Percentiles rank a stretch among this genome's conserved stretches.
Evolutionary conservation across 2,888 invertebrate genomes (phyloP).

Genomic region (Onthophagus sagittarius): DNA sequence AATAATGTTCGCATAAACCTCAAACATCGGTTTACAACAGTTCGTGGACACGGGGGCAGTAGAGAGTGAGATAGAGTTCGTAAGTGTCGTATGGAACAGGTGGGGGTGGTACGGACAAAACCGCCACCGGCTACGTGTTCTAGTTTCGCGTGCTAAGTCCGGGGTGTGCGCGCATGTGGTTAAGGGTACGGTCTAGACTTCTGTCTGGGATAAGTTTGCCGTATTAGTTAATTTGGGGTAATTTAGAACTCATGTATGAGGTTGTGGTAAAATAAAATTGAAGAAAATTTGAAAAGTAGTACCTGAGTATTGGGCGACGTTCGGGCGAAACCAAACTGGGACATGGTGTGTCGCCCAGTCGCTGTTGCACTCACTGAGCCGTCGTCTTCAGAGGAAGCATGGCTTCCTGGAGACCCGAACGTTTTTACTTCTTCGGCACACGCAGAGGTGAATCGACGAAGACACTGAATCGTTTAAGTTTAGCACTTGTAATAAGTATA

Average conservation of each 20-base stretch:
- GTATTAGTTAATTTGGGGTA: constrained; percentile 21
- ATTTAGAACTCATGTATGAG: neutral
- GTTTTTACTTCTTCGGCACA: constrained; percentile 17
- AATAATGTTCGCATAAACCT: neutral
- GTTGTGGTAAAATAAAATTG: neutral
- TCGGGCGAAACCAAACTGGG: constrained; percentile 62
- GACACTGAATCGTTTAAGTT: neutral
- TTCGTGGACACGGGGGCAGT: neutral
- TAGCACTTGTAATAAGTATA: constrained; percentile 1
- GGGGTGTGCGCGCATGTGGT: constrained; percentile 3
- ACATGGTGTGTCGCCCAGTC: constrained; percentile 60
- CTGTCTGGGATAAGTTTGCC: constrained; percentile 9
- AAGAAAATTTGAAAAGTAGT: constrained; percentile 30
- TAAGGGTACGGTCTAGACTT: neutral
- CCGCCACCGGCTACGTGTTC: neutral
- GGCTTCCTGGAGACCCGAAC: constrained; percentile 39
- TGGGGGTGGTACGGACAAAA: constrained; percentile 2
- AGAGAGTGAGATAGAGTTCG: neutral
- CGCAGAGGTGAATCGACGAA: constrained; percentile 19
- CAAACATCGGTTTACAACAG: neutral
- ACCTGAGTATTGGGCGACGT: constrained; percentile 65
- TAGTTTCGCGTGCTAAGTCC: neutral
- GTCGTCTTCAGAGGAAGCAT: constrained; percentile 46
- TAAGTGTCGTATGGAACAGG: neutral
- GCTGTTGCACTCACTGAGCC: constrained; percentile 46